These are phyloP conservation scores for Apocrypta bakeri DNA, from an alignment of 1,140 invertebrate genomes.

Conservation along the genomic window DNA sequence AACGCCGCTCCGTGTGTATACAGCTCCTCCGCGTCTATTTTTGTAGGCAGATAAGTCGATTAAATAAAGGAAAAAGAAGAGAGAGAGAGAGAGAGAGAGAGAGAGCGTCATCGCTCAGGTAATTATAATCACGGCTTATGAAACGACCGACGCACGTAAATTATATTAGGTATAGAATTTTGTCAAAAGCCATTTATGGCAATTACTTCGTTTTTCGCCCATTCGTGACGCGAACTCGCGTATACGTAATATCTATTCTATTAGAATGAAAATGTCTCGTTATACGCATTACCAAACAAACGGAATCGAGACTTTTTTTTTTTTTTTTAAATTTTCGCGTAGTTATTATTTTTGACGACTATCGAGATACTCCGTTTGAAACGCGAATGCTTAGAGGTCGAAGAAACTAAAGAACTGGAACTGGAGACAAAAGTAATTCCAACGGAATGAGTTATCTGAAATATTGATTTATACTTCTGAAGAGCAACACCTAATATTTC, in stretches of 20 bases:
- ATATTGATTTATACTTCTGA: not conserved
- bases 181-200: constrained; percentile 36
- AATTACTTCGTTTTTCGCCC: constrained; percentile 26
- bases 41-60: constrained; percentile 59
- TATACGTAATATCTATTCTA: too few species aligned
- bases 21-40: constrained; percentile 38
- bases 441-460: not conserved
- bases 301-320: too few species aligned
- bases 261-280: too few species aligned
- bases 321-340: too few species aligned
- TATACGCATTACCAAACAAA: too few species aligned
- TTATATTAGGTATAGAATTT: constrained; percentile 44
- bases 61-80: constrained; percentile 52
- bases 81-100: too few species aligned
- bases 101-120: not conserved
- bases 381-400: too few species aligned
- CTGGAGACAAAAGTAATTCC: too few species aligned
- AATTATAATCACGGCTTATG: constrained; percentile 35
- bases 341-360: too few species aligned
- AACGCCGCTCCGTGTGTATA: constrained; percentile 19
- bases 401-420: too few species aligned
- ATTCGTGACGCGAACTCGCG: constrained; percentile 32
- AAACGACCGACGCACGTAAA: not conserved
- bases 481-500: not conserved
- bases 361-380: too few species aligned